These are phyloP conservation scores for Paramisgurnus dabryanus DNA, from an alignment of 2,113 vertebrate genomes.

Conservation along the genomic window DNA sequence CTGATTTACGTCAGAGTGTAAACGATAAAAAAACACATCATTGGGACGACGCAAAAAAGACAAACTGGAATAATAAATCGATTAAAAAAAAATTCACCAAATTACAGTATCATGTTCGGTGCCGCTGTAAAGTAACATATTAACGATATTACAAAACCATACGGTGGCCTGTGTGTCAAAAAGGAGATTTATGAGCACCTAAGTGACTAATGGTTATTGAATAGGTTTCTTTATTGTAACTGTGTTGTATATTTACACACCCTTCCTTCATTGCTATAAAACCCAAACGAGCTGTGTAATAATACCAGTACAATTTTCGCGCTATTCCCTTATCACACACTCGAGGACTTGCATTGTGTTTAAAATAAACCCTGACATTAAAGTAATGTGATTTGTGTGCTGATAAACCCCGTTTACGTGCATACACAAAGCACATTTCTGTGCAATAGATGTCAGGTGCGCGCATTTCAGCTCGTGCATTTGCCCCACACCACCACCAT, in stretches of 20 bases:
- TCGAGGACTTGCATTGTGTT: background rate
- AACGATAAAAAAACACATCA: background rate
- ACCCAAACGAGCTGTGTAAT: background rate
- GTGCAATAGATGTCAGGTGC: constrained; percentile 45
- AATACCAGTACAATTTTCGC: background rate
- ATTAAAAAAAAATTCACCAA: background rate
- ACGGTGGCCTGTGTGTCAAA: background rate
- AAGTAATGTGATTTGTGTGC: background rate
- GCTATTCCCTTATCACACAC: background rate
- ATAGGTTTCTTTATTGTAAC: background rate
- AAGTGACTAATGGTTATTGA: background rate
- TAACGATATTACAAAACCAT: background rate
- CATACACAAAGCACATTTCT: background rate
- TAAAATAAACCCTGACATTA: background rate
- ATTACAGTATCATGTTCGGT: too few relatives aligned
- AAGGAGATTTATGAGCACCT: background rate
- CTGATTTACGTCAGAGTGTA: background rate
- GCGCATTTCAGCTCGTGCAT: constrained; percentile 20
- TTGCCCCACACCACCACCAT: constrained; percentile 39
- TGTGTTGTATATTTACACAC: background rate
- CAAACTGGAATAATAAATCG: background rate
- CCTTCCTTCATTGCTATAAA: background rate
- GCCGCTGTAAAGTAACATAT: too few relatives aligned
- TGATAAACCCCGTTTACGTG: background rate
- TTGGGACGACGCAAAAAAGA: background rate